These are phyloP conservation scores for Julus scandinavius DNA, from an alignment of 2,888 invertebrate species.

Conservation along the genomic window DNA sequence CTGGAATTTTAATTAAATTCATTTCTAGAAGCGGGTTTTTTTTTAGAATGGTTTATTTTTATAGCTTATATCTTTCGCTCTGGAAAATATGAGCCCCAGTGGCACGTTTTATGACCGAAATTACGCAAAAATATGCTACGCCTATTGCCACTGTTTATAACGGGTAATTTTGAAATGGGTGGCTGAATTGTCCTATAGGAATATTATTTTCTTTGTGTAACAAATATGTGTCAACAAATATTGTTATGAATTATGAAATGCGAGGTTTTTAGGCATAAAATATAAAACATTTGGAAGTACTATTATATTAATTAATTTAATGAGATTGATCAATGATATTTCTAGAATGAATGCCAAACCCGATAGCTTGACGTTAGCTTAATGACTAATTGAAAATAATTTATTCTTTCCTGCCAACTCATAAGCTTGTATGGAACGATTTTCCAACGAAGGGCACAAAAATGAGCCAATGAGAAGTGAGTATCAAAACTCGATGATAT, in stretches of 20 bases:
- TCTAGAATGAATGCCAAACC: too few relatives aligned
- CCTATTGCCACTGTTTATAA: background rate
- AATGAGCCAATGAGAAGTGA: too few relatives aligned
- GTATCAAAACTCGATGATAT: too few relatives aligned
- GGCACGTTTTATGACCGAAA: background rate
- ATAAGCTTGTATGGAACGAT: too few relatives aligned
- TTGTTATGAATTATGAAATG: background rate
- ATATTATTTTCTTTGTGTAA: background rate
- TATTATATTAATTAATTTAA: too few relatives aligned
- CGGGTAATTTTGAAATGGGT: background rate
- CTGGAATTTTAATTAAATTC: conserved; percentile 19
- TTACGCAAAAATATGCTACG: background rate
- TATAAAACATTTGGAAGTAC: background rate
- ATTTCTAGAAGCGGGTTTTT: background rate
- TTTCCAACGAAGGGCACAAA: too few relatives aligned
- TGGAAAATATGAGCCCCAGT: background rate
- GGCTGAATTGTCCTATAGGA: background rate
- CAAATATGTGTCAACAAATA: background rate
- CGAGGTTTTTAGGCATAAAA: background rate
- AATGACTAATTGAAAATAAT: too few relatives aligned
- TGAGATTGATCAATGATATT: too few relatives aligned
- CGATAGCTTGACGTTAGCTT: too few relatives aligned
- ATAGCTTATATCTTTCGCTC: background rate
- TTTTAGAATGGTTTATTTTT: background rate
- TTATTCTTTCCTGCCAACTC: too few relatives aligned